phyloP scores from a whole-genome alignment of 2,888 invertebrate genomes.

The Labia minor region DNA sequence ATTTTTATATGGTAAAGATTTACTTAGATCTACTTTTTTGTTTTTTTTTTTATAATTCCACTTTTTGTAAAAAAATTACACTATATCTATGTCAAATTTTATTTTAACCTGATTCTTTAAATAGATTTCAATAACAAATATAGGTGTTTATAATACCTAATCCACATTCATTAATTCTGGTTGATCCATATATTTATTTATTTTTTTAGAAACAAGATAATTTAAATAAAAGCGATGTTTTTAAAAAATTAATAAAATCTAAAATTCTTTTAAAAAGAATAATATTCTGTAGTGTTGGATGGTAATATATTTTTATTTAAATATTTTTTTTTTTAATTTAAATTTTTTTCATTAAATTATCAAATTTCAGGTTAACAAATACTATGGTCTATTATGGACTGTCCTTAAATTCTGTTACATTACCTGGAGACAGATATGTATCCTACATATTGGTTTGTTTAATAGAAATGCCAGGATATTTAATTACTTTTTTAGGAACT shows the following conservation, averaged over 20 bases:
- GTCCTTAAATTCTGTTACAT: conserved; percentile 61
- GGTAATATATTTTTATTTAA: conserved; percentile 19
- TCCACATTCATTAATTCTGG: no score
- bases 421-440: conserved; percentile 63
- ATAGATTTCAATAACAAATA: no score
- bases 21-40: no score
- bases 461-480: conserved; percentile 63
- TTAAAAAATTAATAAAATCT: conserved; percentile 22
- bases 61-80: no score
- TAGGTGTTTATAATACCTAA: no score
- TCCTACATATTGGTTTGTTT: conserved; percentile 60
- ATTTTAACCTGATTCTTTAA: no score
- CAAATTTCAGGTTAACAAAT: conserved; percentile 45
- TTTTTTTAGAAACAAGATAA: conserved; percentile 18
- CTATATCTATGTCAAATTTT: no score
- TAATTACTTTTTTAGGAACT: conserved; percentile 50
- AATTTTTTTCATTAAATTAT: conserved; percentile 2
- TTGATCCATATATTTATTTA: no score
- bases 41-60: no score
- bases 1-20: no score
- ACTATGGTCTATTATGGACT: conserved; percentile 72
- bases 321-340: no score
- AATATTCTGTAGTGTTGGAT: conserved; percentile 23
- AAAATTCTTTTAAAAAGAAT: conserved; percentile 23
- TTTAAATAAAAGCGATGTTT: background rate